A percentile compares a stretch with the other conserved stretches of the same genome.
Evolutionary conservation across 2,888 invertebrate species (phyloP).

Genomic region (Scaptomyza polygonia): DNA sequence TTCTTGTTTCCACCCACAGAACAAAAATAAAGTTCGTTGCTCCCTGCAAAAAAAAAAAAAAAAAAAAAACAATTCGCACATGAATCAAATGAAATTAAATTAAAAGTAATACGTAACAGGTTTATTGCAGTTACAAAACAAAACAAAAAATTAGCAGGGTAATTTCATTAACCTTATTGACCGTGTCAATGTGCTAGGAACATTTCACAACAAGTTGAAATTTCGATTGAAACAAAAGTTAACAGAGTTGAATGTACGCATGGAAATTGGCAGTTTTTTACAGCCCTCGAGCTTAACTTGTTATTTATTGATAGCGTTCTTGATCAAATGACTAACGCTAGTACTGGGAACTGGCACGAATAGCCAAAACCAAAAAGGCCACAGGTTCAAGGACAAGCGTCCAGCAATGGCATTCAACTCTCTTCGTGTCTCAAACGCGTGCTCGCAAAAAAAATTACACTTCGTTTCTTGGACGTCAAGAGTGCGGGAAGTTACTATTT

Average conservation of each 20-base stretch:
- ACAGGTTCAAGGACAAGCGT: conserved; percentile 63
- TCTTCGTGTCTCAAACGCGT: conserved; percentile 18
- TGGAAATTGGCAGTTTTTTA: neutral
- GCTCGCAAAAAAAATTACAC: too few species aligned
- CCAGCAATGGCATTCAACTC: conserved; percentile 57
- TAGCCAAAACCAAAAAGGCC: conserved; percentile 24
- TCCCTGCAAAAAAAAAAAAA: conserved; percentile 18
- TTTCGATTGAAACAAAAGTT: conserved; percentile 13
- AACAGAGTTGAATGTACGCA: conserved; percentile 24
- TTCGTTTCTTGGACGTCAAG: neutral
- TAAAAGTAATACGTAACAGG: conserved; percentile 48
- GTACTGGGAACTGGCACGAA: conserved; percentile 11
- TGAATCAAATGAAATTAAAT: conserved; percentile 14
- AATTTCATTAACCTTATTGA: conserved; percentile 54
- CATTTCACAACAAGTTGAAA: conserved; percentile 52
- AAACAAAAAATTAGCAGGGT: conserved; percentile 32
- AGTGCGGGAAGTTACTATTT: too few species aligned
- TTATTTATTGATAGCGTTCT: conserved; percentile 4
- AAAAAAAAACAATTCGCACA: conserved; percentile 14
- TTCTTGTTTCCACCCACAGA: conserved; percentile 37
- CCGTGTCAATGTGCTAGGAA: conserved; percentile 45
- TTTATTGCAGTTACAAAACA: conserved; percentile 31
- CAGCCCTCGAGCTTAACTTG: neutral
- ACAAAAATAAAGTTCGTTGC: conserved; percentile 48
- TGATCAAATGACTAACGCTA: conserved; percentile 18